These are phyloP conservation scores for Myotis vivesi DNA, from an alignment of 2,797 vertebrate species.

Conservation along the genomic window DNA sequence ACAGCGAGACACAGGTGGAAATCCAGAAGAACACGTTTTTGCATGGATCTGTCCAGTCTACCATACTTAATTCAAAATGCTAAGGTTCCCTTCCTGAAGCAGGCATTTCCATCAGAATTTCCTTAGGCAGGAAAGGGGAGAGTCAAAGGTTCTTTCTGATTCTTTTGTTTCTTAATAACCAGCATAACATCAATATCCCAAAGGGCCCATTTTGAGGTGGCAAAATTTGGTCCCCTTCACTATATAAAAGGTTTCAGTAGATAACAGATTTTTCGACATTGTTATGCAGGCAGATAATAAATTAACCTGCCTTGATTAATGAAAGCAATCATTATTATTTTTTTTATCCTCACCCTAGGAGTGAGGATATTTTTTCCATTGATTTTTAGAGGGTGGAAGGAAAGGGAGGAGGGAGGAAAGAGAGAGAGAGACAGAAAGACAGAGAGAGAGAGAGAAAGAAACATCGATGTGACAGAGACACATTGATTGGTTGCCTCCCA, in stretches of 20 bases:
- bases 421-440: no score
- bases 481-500: no score
- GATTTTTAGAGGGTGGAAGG: no score
- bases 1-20: neutral
- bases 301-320: slow-evolving; percentile 32
- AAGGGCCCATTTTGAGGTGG: neutral
- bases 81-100: neutral
- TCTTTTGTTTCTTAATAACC: neutral
- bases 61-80: neutral
- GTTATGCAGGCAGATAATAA: neutral
- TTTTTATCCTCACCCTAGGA: no score
- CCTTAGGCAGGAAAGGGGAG: neutral
- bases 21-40: neutral
- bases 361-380: no score
- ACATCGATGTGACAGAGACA: no score
- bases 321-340: neutral
- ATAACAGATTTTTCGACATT: neutral
- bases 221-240: neutral
- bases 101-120: neutral
- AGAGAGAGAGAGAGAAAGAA: no score
- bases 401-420: no score
- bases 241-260: neutral
- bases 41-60: neutral
- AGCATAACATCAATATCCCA: neutral
- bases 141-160: neutral